These are phyloP conservation scores for Aphelinus atriplicis DNA, from an alignment of 1,140 invertebrate genomes.

Conservation along the genomic window DNA sequence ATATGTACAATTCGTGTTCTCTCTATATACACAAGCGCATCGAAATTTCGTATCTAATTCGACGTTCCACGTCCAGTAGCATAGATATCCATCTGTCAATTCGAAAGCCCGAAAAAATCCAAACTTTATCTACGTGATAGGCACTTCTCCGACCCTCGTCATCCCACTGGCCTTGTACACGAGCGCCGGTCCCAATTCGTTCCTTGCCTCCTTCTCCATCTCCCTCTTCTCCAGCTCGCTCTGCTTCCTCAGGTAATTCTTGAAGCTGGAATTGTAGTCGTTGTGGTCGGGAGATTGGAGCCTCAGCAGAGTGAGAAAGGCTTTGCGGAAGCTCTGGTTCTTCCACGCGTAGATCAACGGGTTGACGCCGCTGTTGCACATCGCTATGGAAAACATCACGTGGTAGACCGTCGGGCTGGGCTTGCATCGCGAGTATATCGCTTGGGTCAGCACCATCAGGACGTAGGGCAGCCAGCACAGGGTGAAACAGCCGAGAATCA, in stretches of 20 bases:
- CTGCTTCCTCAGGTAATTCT: constrained; percentile 45
- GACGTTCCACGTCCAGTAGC: too few species aligned
- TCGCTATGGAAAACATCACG: constrained; percentile 75
- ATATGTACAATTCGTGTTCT: too few species aligned
- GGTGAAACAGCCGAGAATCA: constrained; percentile 79
- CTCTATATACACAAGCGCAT: too few species aligned
- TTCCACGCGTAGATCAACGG: constrained; percentile 86
- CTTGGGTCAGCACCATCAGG: constrained; percentile 71
- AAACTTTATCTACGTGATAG: too few species aligned
- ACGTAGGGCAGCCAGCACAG: constrained; percentile 82
- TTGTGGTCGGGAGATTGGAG: constrained; percentile 69
- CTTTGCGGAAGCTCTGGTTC: constrained; percentile 76
- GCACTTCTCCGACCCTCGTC: not conserved
- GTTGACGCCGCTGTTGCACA: constrained; percentile 80
- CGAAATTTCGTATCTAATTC: too few species aligned
- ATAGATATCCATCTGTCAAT: too few species aligned
- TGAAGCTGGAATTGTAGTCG: constrained; percentile 50
- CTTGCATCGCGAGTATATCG: constrained; percentile 65
- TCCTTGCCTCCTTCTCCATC: constrained; percentile 2
- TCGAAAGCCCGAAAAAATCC: too few species aligned
- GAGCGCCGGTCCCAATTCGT: not conserved
- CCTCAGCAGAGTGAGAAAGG: constrained; percentile 72
- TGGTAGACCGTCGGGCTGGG: constrained; percentile 71
- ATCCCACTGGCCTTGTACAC: not conserved
- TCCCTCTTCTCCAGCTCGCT: constrained; percentile 37